A percentile compares a stretch with the other conserved stretches of the same genome.
Evolutionary conservation across 2,888 invertebrate genomes (phyloP).

Genomic region (Ophion obscuratus): DNA sequence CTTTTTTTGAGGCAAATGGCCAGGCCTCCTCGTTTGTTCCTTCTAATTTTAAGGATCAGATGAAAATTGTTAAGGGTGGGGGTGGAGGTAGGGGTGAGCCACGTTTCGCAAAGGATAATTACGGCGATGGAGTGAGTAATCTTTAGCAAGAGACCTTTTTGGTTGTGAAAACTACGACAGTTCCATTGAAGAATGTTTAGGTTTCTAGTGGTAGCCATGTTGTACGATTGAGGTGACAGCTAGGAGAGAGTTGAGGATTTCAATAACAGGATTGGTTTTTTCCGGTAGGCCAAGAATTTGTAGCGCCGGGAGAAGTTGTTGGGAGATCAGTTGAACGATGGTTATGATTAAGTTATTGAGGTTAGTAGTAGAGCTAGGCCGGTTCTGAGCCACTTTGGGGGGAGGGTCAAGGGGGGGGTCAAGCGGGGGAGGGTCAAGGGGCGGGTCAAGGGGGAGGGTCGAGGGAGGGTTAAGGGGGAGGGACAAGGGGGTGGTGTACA

Average conservation of each 20-base stretch:
- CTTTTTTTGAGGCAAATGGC: constrained; percentile 40
- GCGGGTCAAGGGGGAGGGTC: too few relatives aligned
- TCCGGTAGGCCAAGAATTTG: neutral
- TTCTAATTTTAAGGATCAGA: constrained; percentile 9
- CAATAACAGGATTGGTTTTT: neutral
- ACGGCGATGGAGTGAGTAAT: neutral
- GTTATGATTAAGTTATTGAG: neutral
- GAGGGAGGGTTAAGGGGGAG: too few relatives aligned
- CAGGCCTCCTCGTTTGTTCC: neutral
- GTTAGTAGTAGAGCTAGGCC: too few relatives aligned
- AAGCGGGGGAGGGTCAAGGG: too few relatives aligned
- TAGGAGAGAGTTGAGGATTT: constrained; percentile 12
- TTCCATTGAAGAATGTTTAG: constrained; percentile 47
- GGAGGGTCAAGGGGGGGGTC: too few relatives aligned
- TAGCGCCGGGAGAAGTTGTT: too few relatives aligned
- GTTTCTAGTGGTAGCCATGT: neutral
- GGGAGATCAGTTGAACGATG: constrained; percentile 1
- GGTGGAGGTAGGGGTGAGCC: neutral
- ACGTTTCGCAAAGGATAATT: constrained; percentile 34
- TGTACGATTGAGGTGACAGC: too few relatives aligned
- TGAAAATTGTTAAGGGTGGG: constrained; percentile 7
- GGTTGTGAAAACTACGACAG: constrained; percentile 19
- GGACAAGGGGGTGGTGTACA: too few relatives aligned
- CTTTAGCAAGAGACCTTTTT: constrained; percentile 3
- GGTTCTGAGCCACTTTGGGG: too few relatives aligned